Evolutionary conservation across 2,113 vertebrate genomes (phyloP).

Genomic region (Sapayoa aenigma): DNA sequence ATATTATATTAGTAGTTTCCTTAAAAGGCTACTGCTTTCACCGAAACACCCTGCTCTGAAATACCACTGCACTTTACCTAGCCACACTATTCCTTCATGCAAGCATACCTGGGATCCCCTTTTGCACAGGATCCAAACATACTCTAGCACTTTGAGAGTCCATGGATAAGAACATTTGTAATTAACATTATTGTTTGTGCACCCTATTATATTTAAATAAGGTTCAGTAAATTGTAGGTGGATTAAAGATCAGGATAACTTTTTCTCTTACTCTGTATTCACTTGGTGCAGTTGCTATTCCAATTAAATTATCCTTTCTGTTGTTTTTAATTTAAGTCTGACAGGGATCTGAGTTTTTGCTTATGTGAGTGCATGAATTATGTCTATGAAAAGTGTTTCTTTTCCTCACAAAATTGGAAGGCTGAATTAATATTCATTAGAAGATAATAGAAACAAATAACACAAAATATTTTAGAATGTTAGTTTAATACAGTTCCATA

Average conservation of each 20-base stretch:
- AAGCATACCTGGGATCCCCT: neutral
- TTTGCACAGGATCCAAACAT: neutral
- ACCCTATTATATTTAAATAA: neutral
- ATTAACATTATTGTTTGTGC: neutral
- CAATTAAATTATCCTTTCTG: constrained; percentile 26
- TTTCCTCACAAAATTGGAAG: neutral
- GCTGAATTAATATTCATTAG: constrained; percentile 26
- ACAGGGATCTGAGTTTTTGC: neutral
- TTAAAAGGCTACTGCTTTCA: neutral
- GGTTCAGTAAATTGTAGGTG: neutral
- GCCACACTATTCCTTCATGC: too few relatives aligned
- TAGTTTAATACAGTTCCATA: neutral
- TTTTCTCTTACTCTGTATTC: neutral
- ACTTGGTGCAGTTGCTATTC: neutral
- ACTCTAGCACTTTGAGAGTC: neutral
- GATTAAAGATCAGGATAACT: neutral
- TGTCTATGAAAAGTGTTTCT: neutral
- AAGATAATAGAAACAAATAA: neutral
- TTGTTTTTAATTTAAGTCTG: constrained; percentile 20
- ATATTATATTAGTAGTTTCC: neutral
- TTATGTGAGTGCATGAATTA: neutral
- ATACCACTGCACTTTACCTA: neutral
- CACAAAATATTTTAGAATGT: neutral
- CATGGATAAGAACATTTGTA: neutral
- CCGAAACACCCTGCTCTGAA: neutral